Percentiles rank a stretch among this genome's conserved stretches.
Evolutionary conservation across 2,888 invertebrate species (phyloP).

Genomic region (Cephonodes hylas): DNA sequence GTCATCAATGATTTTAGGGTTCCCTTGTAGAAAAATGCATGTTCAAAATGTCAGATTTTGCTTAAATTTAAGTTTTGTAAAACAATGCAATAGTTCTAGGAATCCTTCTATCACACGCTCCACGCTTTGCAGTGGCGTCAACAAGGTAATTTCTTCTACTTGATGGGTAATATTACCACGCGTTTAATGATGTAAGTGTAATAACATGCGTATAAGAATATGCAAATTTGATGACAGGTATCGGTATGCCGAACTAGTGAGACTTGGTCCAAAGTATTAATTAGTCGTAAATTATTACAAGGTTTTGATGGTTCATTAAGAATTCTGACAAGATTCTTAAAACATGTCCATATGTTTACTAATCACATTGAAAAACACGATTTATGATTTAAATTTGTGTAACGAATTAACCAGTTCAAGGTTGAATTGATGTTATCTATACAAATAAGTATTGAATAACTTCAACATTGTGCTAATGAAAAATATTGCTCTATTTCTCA

Average conservation of each 20-base stretch:
- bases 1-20: constrained; percentile 18
- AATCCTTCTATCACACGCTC: too few relatives aligned
- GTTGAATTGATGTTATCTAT: neutral
- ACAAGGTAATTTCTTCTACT: neutral
- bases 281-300: neutral
- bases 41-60: too few relatives aligned
- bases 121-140: too few relatives aligned
- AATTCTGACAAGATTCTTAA: neutral
- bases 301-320: too few relatives aligned
- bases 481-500: constrained; percentile 17
- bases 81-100: too few relatives aligned
- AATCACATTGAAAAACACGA: too few relatives aligned
- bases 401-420: neutral
- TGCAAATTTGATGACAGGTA: neutral
- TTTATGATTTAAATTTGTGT: neutral
- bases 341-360: neutral
- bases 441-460: neutral
- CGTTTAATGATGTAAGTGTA: neutral
- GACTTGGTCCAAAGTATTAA: neutral
- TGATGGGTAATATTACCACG: neutral
- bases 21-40: neutral
- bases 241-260: neutral
- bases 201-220: neutral
- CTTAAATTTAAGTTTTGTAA: too few relatives aligned
- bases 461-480: neutral